phyloP scores from a whole-genome alignment of 2,888 invertebrate species.

The Conops quadrifasciatus region DNA sequence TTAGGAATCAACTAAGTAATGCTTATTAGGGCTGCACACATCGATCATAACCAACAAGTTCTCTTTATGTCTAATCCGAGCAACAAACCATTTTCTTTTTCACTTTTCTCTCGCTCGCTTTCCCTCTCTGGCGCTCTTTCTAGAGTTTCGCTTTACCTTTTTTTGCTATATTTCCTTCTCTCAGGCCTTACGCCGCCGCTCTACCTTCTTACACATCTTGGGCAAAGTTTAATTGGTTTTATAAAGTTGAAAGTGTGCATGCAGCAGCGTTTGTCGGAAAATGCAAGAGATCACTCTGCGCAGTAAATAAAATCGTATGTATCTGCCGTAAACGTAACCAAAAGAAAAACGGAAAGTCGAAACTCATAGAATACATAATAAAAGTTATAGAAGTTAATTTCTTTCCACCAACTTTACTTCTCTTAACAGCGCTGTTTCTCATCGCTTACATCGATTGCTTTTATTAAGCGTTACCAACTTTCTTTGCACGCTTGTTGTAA shows the following conservation, averaged over 20 bases:
- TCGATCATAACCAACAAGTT: too few species aligned
- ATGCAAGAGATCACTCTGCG: conserved; percentile 1
- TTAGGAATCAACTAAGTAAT: too few species aligned
- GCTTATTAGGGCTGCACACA: too few species aligned
- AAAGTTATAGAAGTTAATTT: conserved; percentile 22
- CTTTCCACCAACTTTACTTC: not conserved
- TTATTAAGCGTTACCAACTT: conserved; percentile 22
- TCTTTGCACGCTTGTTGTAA: not conserved
- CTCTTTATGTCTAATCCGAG: too few species aligned
- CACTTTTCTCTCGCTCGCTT: not conserved
- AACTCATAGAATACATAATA: conserved; percentile 2
- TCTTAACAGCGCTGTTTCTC: not conserved
- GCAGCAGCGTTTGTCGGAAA: too few species aligned
- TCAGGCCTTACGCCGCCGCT: not conserved
- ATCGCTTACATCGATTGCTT: conserved; percentile 23
- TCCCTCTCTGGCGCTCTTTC: not conserved
- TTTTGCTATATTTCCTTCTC: not conserved
- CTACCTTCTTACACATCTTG: not conserved
- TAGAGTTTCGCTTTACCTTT: not conserved
- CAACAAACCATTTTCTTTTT: too few species aligned
- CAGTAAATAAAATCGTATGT: conserved; percentile 23
- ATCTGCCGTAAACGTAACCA: conserved; percentile 5
- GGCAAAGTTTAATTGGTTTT: conserved; percentile 33
- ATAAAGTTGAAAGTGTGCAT: conserved; percentile 18
- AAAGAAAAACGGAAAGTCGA: not conserved